Evolutionary conservation across 2,888 invertebrate species (phyloP), one percentile per base, ranked within the genome.

Genomic region (Pomacea canaliculata): DNA sequence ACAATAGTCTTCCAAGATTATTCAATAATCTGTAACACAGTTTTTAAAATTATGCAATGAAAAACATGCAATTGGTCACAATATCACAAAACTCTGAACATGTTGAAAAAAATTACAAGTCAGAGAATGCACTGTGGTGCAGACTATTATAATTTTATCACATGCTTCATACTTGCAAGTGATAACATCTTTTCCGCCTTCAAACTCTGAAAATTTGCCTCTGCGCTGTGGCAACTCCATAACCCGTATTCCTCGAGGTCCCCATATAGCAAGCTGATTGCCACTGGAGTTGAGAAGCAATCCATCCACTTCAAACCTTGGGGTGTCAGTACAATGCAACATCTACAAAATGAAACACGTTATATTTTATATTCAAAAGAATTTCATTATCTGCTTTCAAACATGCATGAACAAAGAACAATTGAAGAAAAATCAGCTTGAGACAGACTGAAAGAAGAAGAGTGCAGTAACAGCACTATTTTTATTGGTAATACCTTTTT

Each of bases 141-240:
- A 37, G 37, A 37, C 37, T 5, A 5, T 37, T 37, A 37, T 37
- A 37, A 37, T 37, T 37, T 37, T 37, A 37, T 37, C 37, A 37
- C 5, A 37, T 37, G 51, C 16, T 16, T 56, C 51, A 56, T 91
- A 95, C 95, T 94, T 93, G 94, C 95, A 95, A 46, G 94, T 91
- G 12, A 95, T 93, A 66, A 92, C 92, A 75, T 93, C 93, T 84
- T 93, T 94, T 80, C 95, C 94, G 63, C 93, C 93, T 81, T 94
- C 94, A 75, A 93, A 93, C 0, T 94, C 93, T 19, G 93, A 87
- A 85, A 85, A 93, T 37, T 94, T 93, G 19, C 95, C 95, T 93
- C 94, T 94, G 79, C 94, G 92, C 69, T 93, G 92, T 0, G 96
- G 96, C 78, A 96, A 91, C 86, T 95, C 94, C 46, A 94, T 92